Percentiles rank a stretch among this genome's conserved stretches.
These are phyloP conservation scores for Dascyllus trimaculatus DNA, from an alignment of 2,113 vertebrate species.

Conservation along the genomic window DNA sequence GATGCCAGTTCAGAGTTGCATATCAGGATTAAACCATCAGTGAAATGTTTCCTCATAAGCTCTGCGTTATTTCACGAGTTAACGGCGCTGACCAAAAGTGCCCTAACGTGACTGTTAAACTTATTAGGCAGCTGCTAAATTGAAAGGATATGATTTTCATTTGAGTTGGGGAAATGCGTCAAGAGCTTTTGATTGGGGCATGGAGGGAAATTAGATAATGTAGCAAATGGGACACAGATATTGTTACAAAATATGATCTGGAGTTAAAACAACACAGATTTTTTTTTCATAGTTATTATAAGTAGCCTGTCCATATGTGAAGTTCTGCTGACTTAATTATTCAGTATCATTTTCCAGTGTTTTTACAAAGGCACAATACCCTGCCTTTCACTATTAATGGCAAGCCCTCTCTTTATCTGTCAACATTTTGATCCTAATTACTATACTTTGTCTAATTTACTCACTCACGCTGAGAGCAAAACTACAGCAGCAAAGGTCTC, in stretches of 20 bases:
- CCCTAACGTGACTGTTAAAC: constrained; percentile 39
- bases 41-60: constrained; percentile 22
- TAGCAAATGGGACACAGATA: constrained; percentile 30
- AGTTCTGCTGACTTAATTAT: constrained; percentile 35
- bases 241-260: constrained; percentile 35
- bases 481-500: constrained; percentile 22
- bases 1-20: neutral
- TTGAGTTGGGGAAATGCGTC: constrained; percentile 50
- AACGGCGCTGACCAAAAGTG: constrained; percentile 17
- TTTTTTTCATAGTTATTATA: constrained; percentile 36
- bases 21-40: constrained; percentile 8
- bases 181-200: constrained; percentile 18
- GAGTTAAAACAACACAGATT: constrained; percentile 44
- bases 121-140: constrained; percentile 53
- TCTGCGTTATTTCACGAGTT: constrained; percentile 41
- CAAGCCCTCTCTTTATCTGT: constrained; percentile 27
- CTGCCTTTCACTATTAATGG: constrained; percentile 27
- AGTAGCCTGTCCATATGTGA: constrained; percentile 10
- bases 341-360: constrained; percentile 39
- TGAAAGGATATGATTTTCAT: constrained; percentile 59
- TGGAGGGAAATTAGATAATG: constrained; percentile 59
- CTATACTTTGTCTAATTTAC: constrained; percentile 51
- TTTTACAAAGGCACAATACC: constrained; percentile 17
- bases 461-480: constrained; percentile 51
- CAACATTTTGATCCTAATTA: constrained; percentile 54